A percentile compares a stretch with the other conserved stretches of the same genome.
phyloP scores from a whole-genome alignment of 2,888 invertebrate genomes.

The Sarcophaga carnaria region DNA sequence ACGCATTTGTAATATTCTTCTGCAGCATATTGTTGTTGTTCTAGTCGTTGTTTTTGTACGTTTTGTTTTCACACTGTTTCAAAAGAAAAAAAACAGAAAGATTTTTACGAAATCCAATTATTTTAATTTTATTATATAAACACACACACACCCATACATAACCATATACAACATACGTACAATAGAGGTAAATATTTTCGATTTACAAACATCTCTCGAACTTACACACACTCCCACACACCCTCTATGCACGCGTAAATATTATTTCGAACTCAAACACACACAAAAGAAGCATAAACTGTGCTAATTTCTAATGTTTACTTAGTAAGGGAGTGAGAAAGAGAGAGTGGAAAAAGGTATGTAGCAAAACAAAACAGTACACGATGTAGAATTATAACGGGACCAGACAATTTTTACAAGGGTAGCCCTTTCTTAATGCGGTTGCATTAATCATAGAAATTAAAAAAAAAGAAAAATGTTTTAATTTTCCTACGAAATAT shows the following conservation, averaged over 20 bases:
- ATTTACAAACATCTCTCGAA: background rate
- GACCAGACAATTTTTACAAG: too few species aligned
- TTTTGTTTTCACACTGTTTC: slow-evolving; percentile 53
- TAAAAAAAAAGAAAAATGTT: too few species aligned
- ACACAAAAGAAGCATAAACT: slow-evolving; percentile 35
- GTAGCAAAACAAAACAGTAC: background rate
- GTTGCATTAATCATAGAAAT: too few species aligned
- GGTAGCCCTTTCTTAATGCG: too few species aligned
- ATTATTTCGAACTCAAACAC: slow-evolving; percentile 40
- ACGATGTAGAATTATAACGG: too few species aligned
- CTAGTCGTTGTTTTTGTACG: background rate
- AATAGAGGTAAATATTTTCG: too few species aligned
- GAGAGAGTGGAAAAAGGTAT: background rate
- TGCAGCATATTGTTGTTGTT: background rate
- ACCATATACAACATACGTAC: too few species aligned
- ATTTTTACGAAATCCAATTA: slow-evolving; percentile 61
- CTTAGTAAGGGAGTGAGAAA: background rate
- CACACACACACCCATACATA: slow-evolving; percentile 4
- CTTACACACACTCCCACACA: background rate
- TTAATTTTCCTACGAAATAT: too few species aligned
- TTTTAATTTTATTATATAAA: slow-evolving; percentile 53
- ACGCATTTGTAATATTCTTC: slow-evolving; percentile 41
- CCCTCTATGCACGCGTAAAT: background rate
- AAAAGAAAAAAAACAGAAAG: slow-evolving; percentile 5
- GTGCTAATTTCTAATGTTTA: slow-evolving; percentile 57